phyloP scores from a whole-genome alignment of 1,140 invertebrate species.

The Teleopsis dalmanni region DNA sequence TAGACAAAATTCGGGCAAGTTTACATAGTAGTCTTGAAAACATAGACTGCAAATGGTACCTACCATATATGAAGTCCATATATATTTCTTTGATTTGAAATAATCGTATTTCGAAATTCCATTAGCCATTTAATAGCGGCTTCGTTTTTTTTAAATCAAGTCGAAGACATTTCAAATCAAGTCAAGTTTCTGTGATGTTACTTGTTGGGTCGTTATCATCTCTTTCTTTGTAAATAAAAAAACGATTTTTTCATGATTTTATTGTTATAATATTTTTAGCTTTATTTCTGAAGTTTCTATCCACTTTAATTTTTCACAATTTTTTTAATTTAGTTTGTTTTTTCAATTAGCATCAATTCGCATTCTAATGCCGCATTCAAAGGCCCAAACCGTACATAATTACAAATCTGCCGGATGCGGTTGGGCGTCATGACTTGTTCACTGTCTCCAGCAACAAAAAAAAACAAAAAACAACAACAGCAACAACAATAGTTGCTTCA shows the following conservation, averaged over 20 bases:
- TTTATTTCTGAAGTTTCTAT: background rate
- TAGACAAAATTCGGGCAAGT: too few relatives aligned
- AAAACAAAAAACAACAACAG: background rate
- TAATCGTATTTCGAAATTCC: too few relatives aligned
- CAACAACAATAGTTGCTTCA: background rate
- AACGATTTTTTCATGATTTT: background rate
- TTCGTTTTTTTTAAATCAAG: too few relatives aligned
- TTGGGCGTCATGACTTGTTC: background rate
- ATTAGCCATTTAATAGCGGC: too few relatives aligned
- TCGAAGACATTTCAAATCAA: background rate
- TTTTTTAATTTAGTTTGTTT: slow-evolving; percentile 5
- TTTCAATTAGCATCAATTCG: slow-evolving; percentile 11
- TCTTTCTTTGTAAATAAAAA: background rate
- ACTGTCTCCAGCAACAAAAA: background rate
- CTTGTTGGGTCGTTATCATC: background rate
- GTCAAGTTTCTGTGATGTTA: background rate
- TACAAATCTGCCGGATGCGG: slow-evolving; percentile 5
- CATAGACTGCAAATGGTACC: too few relatives aligned
- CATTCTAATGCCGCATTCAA: slow-evolving; percentile 9
- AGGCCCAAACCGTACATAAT: slow-evolving; percentile 8
- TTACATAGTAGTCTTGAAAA: too few relatives aligned
- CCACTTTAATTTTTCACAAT: background rate
- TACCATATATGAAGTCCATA: too few relatives aligned
- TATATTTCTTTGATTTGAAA: too few relatives aligned
- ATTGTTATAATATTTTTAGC: background rate